Conservation (phyloP, 2,113 vertebrate genomes). For the Anthoscopus minutus region DNA sequence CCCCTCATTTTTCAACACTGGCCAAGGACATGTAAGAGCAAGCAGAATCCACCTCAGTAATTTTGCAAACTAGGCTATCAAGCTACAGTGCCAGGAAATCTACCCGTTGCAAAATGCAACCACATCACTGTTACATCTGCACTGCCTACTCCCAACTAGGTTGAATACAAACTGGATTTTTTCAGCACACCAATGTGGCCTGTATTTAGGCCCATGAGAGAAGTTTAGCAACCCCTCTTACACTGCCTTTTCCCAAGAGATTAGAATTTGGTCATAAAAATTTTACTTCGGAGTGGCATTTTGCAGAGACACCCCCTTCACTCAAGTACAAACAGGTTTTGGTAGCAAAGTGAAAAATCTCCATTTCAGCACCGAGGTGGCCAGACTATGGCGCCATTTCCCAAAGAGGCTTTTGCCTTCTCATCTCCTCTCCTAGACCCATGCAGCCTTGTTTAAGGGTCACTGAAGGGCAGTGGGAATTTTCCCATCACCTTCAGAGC, state of each 20-base stretch:
- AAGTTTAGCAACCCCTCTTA: not conserved
- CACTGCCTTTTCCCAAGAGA: not conserved
- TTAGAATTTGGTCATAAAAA: not conserved
- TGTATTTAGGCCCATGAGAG: not conserved
- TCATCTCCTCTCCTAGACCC: not conserved
- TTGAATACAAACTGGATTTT: not conserved
- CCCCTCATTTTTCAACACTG: not conserved
- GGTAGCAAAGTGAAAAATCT: not conserved
- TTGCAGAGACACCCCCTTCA: not conserved
- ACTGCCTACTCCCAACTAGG: not conserved
- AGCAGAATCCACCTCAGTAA: not conserved
- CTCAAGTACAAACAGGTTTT: not conserved
- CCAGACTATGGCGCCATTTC: not conserved
- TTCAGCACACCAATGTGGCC: not conserved
- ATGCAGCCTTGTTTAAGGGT: not conserved
- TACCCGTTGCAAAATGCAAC: constrained; percentile 36
- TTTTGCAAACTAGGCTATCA: constrained; percentile 9
- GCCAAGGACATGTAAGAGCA: not conserved
- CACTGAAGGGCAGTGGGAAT: not conserved
- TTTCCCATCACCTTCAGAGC: not conserved
- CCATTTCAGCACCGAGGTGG: not conserved
- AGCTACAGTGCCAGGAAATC: constrained; percentile 7
- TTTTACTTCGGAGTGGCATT: not conserved
- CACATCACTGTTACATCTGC: not conserved
- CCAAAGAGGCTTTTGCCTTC: not conserved